Conservation (phyloP, 2,113 vertebrate species). For the Paedocypris sp. region DNA sequence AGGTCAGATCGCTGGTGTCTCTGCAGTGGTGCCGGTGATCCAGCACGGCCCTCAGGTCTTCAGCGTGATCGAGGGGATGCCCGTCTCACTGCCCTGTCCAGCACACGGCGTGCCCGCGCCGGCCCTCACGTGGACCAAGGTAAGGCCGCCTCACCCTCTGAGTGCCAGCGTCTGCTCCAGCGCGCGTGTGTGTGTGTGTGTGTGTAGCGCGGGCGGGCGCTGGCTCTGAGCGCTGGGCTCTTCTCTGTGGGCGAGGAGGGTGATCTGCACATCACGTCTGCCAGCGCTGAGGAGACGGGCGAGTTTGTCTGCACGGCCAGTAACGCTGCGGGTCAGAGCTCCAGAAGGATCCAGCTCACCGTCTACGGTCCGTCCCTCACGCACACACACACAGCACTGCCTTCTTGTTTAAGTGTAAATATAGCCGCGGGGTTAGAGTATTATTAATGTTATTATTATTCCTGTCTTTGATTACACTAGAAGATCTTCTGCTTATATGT, state of each 20-base stretch:
- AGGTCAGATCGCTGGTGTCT: too few species aligned
- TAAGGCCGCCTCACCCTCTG: conserved; percentile 40
- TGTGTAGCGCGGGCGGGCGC: conserved; percentile 70
- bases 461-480: too few species aligned
- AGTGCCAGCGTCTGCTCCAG: too few species aligned
- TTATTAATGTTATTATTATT: too few species aligned
- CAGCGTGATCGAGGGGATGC: conserved; percentile 80
- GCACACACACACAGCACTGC: too few species aligned
- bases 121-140: conserved; percentile 83
- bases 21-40: conserved; percentile 79
- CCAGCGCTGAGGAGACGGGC: conserved; percentile 73
- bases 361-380: conserved; percentile 98
- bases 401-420: too few species aligned
- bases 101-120: conserved; percentile 79
- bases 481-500: too few species aligned
- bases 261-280: conserved; percentile 70
- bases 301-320: conserved; percentile 87
- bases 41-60: conserved; percentile 90
- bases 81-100: conserved; percentile 78
- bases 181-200: conserved; percentile 18
- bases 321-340: conserved; percentile 77
- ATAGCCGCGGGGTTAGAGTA: too few species aligned
- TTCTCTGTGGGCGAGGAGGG: conserved; percentile 74
- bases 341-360: conserved; percentile 86
- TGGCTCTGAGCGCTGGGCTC: conserved; percentile 56